phyloP scores from a whole-genome alignment of 2,113 vertebrate species.

The human (Homo sapiens) region GRCh38 chr14:73149501-73150000 shows the following conservation, averaged over 20 bases:
- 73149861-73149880: neutral
- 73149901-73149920: neutral
- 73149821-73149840: neutral
- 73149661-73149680: neutral
- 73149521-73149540: neutral
- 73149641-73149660: neutral
- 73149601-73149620: neutral
- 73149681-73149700: neutral
- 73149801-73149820: neutral
- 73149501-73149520: neutral
- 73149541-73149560: conserved; percentile 12
- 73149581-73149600: neutral
- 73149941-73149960: neutral
- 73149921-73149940: neutral
- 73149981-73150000: neutral
- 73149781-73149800: neutral
- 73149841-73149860: neutral
- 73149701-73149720: neutral
- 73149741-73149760: neutral
- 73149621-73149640: neutral
- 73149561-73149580: neutral
- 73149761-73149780: neutral
- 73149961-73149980: neutral
- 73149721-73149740: neutral
- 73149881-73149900: neutral